Conservation (phyloP, 2,888 invertebrate genomes). For the Gandaritis pyraliata region DNA sequence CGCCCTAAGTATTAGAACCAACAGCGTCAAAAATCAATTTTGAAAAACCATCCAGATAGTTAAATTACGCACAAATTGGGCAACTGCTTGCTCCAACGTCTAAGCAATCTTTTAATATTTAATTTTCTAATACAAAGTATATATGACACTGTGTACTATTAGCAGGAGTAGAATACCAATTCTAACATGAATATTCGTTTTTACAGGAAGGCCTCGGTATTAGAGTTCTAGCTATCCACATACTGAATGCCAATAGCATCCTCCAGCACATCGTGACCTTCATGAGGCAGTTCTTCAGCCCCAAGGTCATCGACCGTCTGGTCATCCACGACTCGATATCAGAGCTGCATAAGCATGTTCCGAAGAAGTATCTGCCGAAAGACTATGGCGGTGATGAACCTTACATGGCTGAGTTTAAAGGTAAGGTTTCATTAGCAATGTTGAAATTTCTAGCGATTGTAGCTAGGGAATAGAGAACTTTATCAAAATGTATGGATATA, state of each 20-base stretch:
- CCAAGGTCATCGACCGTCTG: slow-evolving; percentile 60
- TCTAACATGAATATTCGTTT: slow-evolving; percentile 11
- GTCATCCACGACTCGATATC: slow-evolving; percentile 60
- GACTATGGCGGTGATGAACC: slow-evolving; percentile 65
- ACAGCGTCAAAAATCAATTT: too few species aligned
- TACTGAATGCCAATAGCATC: slow-evolving; percentile 68
- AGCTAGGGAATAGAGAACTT: too few species aligned
- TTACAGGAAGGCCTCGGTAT: slow-evolving; percentile 78
- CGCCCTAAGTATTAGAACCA: too few species aligned
- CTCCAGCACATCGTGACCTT: slow-evolving; percentile 61
- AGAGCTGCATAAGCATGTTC: slow-evolving; percentile 53
- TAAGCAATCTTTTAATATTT: too few species aligned
- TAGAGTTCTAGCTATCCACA: slow-evolving; percentile 69
- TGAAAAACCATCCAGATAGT: too few species aligned
- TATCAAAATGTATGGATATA: too few species aligned
- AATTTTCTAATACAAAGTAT: too few species aligned
- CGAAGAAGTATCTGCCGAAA: slow-evolving; percentile 60
- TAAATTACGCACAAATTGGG: too few species aligned
- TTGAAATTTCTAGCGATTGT: too few species aligned
- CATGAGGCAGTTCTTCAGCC: slow-evolving; percentile 65
- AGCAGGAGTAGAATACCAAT: neutral
- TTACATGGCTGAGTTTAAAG: slow-evolving; percentile 62
- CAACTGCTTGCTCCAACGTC: too few species aligned
- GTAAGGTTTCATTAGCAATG: slow-evolving; percentile 46
- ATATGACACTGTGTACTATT: neutral